Base-by-base conservation (phyloP, 2,797 vertebrate genomes). In the Spinus olivaceus region DNA sequence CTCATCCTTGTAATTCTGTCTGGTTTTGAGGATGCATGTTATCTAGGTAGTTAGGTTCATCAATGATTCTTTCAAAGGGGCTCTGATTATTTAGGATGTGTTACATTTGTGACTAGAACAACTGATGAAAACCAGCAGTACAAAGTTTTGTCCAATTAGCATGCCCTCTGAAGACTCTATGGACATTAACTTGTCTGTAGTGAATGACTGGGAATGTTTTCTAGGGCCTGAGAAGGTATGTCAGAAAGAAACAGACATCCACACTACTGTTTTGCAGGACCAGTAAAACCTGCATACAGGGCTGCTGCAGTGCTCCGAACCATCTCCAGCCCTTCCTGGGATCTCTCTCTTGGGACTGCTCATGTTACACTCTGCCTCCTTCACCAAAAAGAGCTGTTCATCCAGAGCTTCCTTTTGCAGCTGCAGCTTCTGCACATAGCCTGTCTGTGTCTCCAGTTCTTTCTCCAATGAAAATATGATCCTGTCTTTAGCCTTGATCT, bases 331-430 rank as follows among this genome's bases (percentile, higher is more conserved):
- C 78, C 99, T 98, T 92, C 99, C 99, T 3, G 99, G 99, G 77
- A 99, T 99, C 97, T 99, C 99, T 91, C 99, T 98, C 96, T 99
- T 99, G 1, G 99, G 99, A 93, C 99, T 99, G 95, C 99, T 99
- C 97, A 99, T 98, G 95, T 98, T 99, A 47, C 99, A 99, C 94
- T 99, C 99, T 0, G 98, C 98, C 96, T 99, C 99, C 91, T 99
- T 99, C 54, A 98, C 99, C 23, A 99, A 97, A 96, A 99, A 99
- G 37, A 99, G 98, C 60, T 99, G 99, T 49, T 99, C 99, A 49
- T 99, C 99, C 97, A 99, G 97, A 14, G 99, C 99, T 35, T 99
- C 99, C 82, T 99, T 99, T 97, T 99, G 99, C 47, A 99, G 98
- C 96, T 99, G 99, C 85, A 99, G 98, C 96, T 98, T 99, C 98